phyloP scores from a whole-genome alignment of 2,113 vertebrate species.

The Dasyornis broadbenti region DNA sequence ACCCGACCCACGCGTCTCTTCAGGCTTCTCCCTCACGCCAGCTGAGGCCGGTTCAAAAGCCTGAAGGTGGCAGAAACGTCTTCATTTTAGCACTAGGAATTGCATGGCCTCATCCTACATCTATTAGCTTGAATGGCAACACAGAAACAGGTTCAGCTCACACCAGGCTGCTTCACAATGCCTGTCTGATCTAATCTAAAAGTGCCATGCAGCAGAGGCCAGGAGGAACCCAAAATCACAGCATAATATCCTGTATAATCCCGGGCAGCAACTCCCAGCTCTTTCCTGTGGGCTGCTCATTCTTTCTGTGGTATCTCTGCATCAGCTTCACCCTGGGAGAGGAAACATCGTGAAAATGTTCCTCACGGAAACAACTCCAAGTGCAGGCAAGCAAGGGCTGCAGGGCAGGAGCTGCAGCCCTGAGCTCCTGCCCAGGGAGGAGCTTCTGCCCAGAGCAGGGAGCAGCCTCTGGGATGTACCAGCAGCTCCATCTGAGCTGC shows the following conservation, averaged over 20 bases:
- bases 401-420: background rate
- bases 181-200: background rate
- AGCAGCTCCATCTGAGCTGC: background rate
- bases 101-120: background rate
- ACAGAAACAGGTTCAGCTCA: background rate
- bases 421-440: background rate
- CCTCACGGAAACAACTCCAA: background rate
- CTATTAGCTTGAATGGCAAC: background rate
- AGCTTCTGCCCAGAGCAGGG: background rate
- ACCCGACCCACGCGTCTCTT: background rate
- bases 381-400: background rate
- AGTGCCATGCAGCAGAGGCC: background rate
- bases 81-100: background rate
- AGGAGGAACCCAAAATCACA: fast-evolving
- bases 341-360: background rate
- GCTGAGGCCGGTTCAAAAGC: background rate
- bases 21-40: background rate
- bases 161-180: background rate
- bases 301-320: background rate
- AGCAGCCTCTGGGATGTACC: background rate
- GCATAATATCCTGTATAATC: background rate
- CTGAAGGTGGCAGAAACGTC: background rate
- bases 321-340: background rate
- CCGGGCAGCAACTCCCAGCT: background rate
- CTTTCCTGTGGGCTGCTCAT: background rate